Evolutionary conservation across 2,113 vertebrate genomes (phyloP), one percentile per base, ranked within the genome.

Genomic region (Actenoides lindsayi): DNA sequence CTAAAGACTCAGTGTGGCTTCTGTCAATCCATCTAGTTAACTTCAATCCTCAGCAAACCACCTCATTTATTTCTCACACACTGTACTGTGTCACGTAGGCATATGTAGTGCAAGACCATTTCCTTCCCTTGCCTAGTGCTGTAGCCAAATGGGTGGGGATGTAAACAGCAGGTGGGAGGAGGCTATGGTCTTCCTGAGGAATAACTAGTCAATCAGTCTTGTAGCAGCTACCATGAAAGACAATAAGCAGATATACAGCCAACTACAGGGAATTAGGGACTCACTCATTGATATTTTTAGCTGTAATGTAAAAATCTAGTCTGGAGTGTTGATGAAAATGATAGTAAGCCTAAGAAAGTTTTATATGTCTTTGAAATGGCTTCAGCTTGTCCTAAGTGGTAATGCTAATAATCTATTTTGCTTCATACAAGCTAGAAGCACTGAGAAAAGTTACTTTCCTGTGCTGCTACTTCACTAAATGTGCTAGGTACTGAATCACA

Each of bases 1-100:
- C 12, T 85, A 35, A 64, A 87, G 41, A 41, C 11, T 10, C 53
- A 27, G 20, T 0, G 5, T 27, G 9, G 37, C n/a, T 76, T 74
- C 51, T 53, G 18, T n/a, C 6, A 16, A 3, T 13, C 41, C 74
- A 53, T 19, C 23, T 10, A 54, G 51, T 42, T 62, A 73, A 35
- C 39, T 73, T 19, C 46, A 76, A 1, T 35, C 23, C 44, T 48
- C 71, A 31, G 39, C 35, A 83, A 76, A 54, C 1, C 24, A 35
- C 11, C 35, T 65, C 37, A 33, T 48, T 44, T 69, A 44, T 44
- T 75, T 48, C 63, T 76, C n/a, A 28, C 70, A 83, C 25, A 24
- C 9, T 0, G 0, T 25, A 8, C 41, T 16, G 14, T 60, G 67
- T 68, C 81, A 77, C 6, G 1, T 41, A 87, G 28, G 37, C 23